These are phyloP conservation scores for Monochamus saltuarius DNA, from an alignment of 1,140 invertebrate genomes.

Conservation along the genomic window DNA sequence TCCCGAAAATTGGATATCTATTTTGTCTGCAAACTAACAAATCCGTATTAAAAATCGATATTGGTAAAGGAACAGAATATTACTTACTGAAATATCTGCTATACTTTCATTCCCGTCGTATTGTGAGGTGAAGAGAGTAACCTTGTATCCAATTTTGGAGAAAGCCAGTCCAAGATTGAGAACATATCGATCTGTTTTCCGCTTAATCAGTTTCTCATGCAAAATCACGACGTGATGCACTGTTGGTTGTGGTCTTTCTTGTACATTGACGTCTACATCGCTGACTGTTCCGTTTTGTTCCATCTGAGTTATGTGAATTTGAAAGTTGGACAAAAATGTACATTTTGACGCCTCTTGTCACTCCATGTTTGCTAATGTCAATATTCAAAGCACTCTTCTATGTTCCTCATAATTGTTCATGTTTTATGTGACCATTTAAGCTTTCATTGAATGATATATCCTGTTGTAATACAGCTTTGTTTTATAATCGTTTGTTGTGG, in stretches of 20 bases:
- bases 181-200: conserved; percentile 40
- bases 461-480: too few relatives aligned
- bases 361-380: too few relatives aligned
- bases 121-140: conserved; percentile 36
- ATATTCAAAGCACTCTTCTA: too few relatives aligned
- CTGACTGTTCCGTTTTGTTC: background rate
- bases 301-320: conserved; percentile 15
- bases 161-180: conserved; percentile 39
- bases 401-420: too few relatives aligned
- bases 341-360: background rate
- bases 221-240: conserved; percentile 32
- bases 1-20: conserved; percentile 29
- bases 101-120: conserved; percentile 33
- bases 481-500: too few relatives aligned
- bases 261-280: background rate
- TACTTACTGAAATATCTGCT: conserved; percentile 36
- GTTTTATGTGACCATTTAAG: too few relatives aligned
- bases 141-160: conserved; percentile 35
- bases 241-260: background rate
- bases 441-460: too few relatives aligned
- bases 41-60: background rate
- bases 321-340: conserved; percentile 6
- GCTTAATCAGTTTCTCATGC: conserved; percentile 40
- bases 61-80: background rate
- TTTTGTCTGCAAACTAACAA: conserved; percentile 27